phyloP scores from a whole-genome alignment of 1,140 invertebrate species.

The Trichoplusia ni region DNA sequence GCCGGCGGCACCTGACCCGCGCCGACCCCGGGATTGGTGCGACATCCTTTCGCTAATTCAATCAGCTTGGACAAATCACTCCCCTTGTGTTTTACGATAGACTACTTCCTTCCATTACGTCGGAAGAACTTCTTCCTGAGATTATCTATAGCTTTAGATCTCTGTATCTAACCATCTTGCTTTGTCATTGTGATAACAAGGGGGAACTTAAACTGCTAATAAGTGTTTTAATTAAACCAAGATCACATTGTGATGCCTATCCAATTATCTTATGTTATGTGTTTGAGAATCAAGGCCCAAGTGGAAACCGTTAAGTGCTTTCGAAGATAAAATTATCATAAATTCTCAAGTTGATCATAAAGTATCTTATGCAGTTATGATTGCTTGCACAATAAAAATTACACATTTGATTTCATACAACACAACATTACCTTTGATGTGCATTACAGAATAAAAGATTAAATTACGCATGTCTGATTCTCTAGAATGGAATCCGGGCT shows the following conservation, averaged over 20 bases:
- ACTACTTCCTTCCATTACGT: constrained; percentile 20
- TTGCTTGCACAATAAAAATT: not conserved
- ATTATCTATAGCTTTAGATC: too few species aligned
- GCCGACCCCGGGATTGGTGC: constrained; percentile 22
- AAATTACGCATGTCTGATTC: constrained; percentile 30
- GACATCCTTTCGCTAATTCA: constrained; percentile 54
- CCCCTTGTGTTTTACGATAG: constrained; percentile 19
- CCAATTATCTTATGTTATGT: too few species aligned
- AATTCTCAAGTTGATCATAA: not conserved
- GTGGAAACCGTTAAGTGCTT: too few species aligned
- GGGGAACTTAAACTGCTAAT: too few species aligned
- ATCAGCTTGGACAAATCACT: constrained; percentile 48
- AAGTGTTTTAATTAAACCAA: too few species aligned
- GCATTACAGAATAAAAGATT: constrained; percentile 15
- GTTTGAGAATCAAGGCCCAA: too few species aligned
- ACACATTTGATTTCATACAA: constrained; percentile 23
- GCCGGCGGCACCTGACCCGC: constrained; percentile 43
- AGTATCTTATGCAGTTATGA: not conserved
- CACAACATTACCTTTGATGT: constrained; percentile 14
- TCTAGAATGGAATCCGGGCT: constrained; percentile 26
- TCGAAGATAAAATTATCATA: not conserved
- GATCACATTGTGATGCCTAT: too few species aligned
- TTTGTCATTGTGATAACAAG: too few species aligned
- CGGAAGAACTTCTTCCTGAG: not conserved
- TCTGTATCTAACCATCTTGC: too few species aligned